Conservation (phyloP, 2,113 vertebrate genomes). For the Protobothrops mucrosquamatus region DNA sequence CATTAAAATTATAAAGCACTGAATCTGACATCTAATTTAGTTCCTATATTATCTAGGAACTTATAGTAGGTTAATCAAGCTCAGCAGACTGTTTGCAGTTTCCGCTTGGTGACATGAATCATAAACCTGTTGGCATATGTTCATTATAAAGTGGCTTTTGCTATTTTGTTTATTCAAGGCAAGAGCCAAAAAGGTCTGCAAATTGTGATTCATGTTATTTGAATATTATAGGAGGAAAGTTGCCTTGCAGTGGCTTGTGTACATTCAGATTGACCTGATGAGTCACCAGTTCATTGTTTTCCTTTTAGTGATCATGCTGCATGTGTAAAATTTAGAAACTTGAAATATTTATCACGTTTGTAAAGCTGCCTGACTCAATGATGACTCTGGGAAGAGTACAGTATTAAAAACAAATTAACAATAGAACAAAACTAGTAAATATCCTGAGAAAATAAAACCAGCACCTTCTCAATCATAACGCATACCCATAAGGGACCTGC, state of each 20-base stretch:
- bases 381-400: too few species aligned
- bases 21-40: not conserved
- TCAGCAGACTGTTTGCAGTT: not conserved
- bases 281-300: not conserved
- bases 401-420: too few species aligned
- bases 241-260: not conserved
- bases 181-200: not conserved
- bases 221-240: not conserved
- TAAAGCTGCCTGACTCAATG: too few species aligned
- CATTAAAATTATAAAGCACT: not conserved
- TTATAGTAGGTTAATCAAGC: not conserved
- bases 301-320: not conserved
- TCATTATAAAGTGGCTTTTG: not conserved
- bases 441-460: too few species aligned
- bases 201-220: not conserved
- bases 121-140: not conserved
- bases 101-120: not conserved
- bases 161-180: not conserved
- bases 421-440: too few species aligned
- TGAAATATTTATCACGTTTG: too few species aligned
- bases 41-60: too few species aligned
- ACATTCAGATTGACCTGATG: not conserved
- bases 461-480: too few species aligned
- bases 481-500: too few species aligned
- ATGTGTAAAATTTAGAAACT: not conserved